A percentile compares a stretch with the other conserved stretches of the same genome.
Evolutionary conservation across 2,113 vertebrate species (phyloP).

Genomic region (Phrynocephalus versicolor): DNA sequence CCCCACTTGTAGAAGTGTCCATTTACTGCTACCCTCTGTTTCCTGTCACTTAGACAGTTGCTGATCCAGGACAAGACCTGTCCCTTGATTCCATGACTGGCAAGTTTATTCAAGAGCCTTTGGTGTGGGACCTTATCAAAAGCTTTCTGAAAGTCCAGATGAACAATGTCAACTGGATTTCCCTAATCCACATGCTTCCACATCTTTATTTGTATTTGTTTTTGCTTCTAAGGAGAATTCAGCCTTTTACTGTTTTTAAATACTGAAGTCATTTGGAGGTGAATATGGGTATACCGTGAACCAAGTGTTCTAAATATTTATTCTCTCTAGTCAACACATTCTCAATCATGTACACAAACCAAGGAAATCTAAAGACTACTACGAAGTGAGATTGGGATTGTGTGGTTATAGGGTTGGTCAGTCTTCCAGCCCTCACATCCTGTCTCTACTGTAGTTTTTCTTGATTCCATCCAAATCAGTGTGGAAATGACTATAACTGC

Average conservation of each 20-base stretch:
- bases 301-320: background rate
- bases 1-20: no score
- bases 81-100: no score
- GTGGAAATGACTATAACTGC: background rate
- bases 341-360: background rate
- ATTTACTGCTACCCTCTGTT: no score
- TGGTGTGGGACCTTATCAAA: no score
- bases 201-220: no score
- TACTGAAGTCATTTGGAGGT: background rate
- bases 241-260: background rate
- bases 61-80: no score
- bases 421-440: background rate
- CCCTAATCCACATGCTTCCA: no score
- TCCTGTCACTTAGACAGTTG: no score
- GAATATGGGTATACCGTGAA: background rate
- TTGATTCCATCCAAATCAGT: background rate
- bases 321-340: background rate
- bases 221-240: no score
- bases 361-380: background rate
- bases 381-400: background rate
- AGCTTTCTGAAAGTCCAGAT: no score
- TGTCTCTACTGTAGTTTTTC: background rate
- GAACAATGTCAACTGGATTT: no score
- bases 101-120: no score
- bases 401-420: background rate